Evolutionary conservation across 2,113 vertebrate genomes (phyloP).

Genomic region (Aepyceros melampus): DNA sequence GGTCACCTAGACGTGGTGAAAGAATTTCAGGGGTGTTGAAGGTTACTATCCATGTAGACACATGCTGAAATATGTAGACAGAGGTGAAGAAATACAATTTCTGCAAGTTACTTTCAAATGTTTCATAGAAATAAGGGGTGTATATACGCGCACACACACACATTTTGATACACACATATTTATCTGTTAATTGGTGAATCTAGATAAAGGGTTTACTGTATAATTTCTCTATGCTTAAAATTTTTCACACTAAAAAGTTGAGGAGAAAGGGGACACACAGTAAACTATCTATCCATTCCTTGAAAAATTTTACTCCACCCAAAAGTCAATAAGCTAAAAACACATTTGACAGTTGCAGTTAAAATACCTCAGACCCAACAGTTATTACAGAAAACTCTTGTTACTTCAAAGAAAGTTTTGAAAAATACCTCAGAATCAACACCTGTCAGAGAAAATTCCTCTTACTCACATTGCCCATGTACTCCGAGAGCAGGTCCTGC

Average conservation of each 20-base stretch:
- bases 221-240: background rate
- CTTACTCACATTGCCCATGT: conserved; percentile 97
- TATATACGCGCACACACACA: background rate
- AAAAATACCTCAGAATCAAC: conserved; percentile 14
- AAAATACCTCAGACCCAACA: conserved; percentile 3
- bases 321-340: background rate
- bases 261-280: background rate
- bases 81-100: background rate
- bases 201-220: background rate
- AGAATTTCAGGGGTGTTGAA: background rate
- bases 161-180: background rate
- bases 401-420: background rate
- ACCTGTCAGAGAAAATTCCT: background rate
- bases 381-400: background rate
- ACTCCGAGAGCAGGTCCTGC: conserved; percentile 97
- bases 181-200: background rate
- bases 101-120: background rate
- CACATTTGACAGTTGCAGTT: background rate
- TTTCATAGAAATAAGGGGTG: background rate
- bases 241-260: background rate
- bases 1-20: background rate
- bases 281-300: background rate
- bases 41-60: background rate
- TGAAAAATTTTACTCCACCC: background rate
- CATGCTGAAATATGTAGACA: background rate